A percentile compares a stretch with the other conserved stretches of the same genome.
Conservation (phyloP, 2,888 invertebrate species). For the Dascillus cervinus region DNA sequence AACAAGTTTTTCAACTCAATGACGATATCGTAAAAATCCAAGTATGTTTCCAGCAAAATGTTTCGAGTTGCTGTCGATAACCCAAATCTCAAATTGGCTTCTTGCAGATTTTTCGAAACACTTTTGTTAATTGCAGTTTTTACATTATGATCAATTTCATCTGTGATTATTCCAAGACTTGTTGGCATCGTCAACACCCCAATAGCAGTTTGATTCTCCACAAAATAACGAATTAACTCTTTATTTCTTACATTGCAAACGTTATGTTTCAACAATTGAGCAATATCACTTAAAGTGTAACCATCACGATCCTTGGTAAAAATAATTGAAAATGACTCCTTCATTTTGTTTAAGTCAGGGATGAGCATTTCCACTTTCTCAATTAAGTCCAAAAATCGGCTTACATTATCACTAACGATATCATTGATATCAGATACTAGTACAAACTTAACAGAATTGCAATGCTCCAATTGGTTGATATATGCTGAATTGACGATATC, state of each 20-base stretch:
- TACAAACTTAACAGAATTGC: conserved; percentile 6
- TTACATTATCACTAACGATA: conserved; percentile 6
- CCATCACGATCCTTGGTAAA: conserved; percentile 8
- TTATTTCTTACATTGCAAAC: conserved; percentile 4
- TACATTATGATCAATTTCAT: conserved; percentile 6
- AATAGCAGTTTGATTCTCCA: conserved; percentile 5
- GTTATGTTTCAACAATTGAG: conserved; percentile 1
- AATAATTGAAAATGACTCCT: conserved; percentile 6
- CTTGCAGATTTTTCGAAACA: conserved; percentile 2
- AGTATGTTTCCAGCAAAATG: conserved; percentile 5
- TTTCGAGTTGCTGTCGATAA: conserved; percentile 6
- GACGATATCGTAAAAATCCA: no score
- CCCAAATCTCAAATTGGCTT: conserved; percentile 7
- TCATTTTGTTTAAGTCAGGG: conserved; percentile 4
- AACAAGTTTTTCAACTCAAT: no score
- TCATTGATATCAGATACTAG: conserved; percentile 8
- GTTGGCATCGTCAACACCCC: conserved; percentile 8
- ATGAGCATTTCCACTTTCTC: conserved; percentile 3
- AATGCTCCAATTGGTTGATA: conserved; percentile 5
- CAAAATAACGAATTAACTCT: conserved; percentile 6
- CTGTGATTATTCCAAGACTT: conserved; percentile 1
- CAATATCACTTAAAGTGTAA: conserved; percentile 1
- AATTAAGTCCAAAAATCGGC: conserved; percentile 3
- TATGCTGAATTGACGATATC: conserved; percentile 7
- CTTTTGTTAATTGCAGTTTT: conserved; percentile 7